A percentile compares a stretch with the other conserved stretches of the same genome.
These are phyloP conservation scores for Cotesia chilonis DNA, from an alignment of 1,140 invertebrate species.

Conservation along the genomic window DNA sequence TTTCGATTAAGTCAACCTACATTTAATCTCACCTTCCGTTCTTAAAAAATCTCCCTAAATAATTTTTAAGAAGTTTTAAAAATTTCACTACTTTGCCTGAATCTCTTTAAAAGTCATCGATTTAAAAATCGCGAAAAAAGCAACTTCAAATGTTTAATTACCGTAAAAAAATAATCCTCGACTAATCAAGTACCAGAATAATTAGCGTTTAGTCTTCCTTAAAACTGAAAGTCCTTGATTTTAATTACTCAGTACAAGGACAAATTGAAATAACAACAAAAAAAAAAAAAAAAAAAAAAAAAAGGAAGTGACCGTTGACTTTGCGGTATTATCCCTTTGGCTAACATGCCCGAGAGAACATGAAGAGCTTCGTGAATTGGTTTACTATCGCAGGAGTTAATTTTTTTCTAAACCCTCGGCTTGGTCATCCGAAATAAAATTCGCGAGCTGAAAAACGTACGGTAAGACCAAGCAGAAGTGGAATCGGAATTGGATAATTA, in stretches of 20 bases:
- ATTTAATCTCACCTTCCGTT: too few species aligned
- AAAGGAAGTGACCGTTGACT: constrained; percentile 25
- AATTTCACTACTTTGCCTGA: too few species aligned
- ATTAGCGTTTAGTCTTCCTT: too few species aligned
- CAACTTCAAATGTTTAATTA: too few species aligned
- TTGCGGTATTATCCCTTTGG: constrained; percentile 19
- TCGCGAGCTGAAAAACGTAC: background rate
- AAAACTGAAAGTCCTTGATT: background rate
- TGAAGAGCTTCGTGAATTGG: constrained; percentile 43
- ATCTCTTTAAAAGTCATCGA: too few species aligned
- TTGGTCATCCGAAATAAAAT: constrained; percentile 26
- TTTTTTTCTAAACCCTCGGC: constrained; percentile 41
- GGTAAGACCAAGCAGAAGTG: too few species aligned
- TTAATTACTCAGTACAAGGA: constrained; percentile 27
- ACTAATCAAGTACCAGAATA: too few species aligned
- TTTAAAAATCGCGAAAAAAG: too few species aligned
- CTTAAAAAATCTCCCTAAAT: too few species aligned
- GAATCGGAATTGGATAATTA: background rate
- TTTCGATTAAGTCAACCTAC: too few species aligned
- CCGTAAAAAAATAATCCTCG: too few species aligned
- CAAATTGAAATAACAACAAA: background rate
- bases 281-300: background rate
- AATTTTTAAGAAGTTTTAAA: too few species aligned
- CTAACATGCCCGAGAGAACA: constrained; percentile 44
- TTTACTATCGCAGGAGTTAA: constrained; percentile 39